Evolutionary conservation across 2,797 vertebrate genomes (phyloP), one percentile per base, ranked within the genome.

Genomic region (Tolypeutes matacus): DNA sequence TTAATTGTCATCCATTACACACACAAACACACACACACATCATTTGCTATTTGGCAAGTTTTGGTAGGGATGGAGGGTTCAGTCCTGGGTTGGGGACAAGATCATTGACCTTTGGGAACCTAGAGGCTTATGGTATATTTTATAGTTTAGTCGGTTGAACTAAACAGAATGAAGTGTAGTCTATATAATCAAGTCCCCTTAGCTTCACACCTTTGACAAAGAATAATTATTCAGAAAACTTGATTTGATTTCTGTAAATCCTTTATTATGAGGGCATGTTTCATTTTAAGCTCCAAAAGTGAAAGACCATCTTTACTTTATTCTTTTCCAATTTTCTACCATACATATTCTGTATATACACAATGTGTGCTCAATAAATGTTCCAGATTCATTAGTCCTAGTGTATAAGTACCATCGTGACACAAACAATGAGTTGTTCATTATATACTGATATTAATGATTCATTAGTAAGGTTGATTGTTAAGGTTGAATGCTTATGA

Each of bases 391-490:
- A 81, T 89, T 73, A 93, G 42, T 88, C 7, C 15, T 36, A 89
- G 25, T 58, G 5, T 81, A 20, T 67, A 86, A 83, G 56, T 81
- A 60, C 2, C 15, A 65, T 65, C 31, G 29, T 21, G 86, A 36
- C 25, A 60, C n/a, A 90, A 87, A 82, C 1, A 82, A 82, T 51
- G 17, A 81, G 2, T 36, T 46, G 18, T 42, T 93, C 77, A 89
- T 82, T 36, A 56, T 77, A 87, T 53, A 81, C 18, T 53, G 46
- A 58, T 70, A 53, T 77, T 89, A 96, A 76, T 91, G 89, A 46
- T 92, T 92, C 21, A 95, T 95, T 92, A 90, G 31, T 82, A 80
- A 87, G 31, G 25, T 42, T 88, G 36, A 78, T 64, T 94, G 67
- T 15, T 10, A 67, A 94, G 93, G 46, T 69, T 53, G 29, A 64